These are phyloP conservation scores for Coreius guichenoti DNA, from an alignment of 2,797 vertebrate species.

Conservation along the genomic window DNA sequence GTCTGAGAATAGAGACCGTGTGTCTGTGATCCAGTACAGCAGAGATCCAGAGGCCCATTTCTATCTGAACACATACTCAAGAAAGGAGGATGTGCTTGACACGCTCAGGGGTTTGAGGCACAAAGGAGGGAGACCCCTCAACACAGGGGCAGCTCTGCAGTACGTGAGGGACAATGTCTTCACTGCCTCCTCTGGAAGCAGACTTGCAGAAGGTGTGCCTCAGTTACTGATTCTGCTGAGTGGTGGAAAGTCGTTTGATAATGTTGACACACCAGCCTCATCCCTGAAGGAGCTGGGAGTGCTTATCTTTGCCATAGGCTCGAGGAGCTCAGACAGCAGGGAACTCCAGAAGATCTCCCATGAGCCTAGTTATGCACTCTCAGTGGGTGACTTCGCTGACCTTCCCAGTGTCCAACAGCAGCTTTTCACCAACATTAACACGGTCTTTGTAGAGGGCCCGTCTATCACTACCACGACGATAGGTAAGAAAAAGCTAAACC, in stretches of 20 bases:
- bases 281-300: constrained; percentile 62
- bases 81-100: constrained; percentile 65
- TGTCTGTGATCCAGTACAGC: constrained; percentile 62
- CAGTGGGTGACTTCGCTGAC: constrained; percentile 60
- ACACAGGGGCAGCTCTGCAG: constrained; percentile 78
- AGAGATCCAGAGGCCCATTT: constrained; percentile 53
- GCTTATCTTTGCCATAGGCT: constrained; percentile 63
- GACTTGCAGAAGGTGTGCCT: constrained; percentile 21
- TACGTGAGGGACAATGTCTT: constrained; percentile 58
- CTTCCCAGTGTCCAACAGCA: constrained; percentile 59
- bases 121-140: constrained; percentile 76
- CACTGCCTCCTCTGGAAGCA: constrained; percentile 57
- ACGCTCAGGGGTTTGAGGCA: constrained; percentile 73
- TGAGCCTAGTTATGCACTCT: constrained; percentile 49
- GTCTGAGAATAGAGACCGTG: constrained; percentile 61
- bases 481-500: constrained; percentile 40
- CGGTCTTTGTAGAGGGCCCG: constrained; percentile 6
- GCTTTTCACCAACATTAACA: constrained; percentile 55
- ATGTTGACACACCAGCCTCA: constrained; percentile 69
- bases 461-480: constrained; percentile 20
- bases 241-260: constrained; percentile 65
- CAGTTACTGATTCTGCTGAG: constrained; percentile 33
- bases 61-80: constrained; percentile 52
- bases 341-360: constrained; percentile 64
- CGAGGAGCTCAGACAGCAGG: constrained; percentile 58